Conservation (phyloP, 64 coral and sea anemone species). For the Acropora yongei region DNA sequence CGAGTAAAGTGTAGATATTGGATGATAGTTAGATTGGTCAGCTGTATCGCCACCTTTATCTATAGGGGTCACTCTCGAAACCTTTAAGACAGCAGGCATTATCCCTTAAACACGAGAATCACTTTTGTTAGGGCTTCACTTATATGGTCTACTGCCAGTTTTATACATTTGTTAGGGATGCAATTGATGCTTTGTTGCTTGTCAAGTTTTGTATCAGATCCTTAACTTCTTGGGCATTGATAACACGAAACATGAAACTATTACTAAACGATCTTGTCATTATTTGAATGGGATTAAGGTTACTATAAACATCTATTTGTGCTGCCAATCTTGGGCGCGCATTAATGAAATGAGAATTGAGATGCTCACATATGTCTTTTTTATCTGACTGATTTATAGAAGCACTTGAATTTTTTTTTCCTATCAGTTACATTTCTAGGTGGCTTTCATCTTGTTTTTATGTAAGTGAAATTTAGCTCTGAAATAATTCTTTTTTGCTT, state of each 20-base stretch:
- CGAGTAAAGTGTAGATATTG: constrained; percentile 47
- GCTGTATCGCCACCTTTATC: not conserved
- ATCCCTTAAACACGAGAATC: not conserved
- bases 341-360: no score
- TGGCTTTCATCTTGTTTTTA: constrained; percentile 53
- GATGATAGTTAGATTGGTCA: constrained; percentile 28
- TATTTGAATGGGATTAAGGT: not conserved
- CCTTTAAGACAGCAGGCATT: not conserved
- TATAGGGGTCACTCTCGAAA: constrained; percentile 5
- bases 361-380: constrained; percentile 35
- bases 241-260: constrained; percentile 60
- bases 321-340: constrained; percentile 22
- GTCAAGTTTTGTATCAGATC: constrained; percentile 20
- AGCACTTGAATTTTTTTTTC: constrained; percentile 24
- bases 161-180: constrained; percentile 34
- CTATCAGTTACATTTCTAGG: constrained; percentile 42
- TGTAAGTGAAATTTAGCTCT: constrained; percentile 35
- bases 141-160: constrained; percentile 37
- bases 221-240: constrained; percentile 51
- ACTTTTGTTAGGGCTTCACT: constrained; percentile 11
- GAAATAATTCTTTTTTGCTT: constrained; percentile 61
- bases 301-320: constrained; percentile 5
- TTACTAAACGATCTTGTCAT: not conserved
- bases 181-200: constrained; percentile 37
- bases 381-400: constrained; percentile 35